Evolutionary conservation across 2,113 vertebrate species (phyloP).

Genomic region (Centrocercus urophasianus): DNA sequence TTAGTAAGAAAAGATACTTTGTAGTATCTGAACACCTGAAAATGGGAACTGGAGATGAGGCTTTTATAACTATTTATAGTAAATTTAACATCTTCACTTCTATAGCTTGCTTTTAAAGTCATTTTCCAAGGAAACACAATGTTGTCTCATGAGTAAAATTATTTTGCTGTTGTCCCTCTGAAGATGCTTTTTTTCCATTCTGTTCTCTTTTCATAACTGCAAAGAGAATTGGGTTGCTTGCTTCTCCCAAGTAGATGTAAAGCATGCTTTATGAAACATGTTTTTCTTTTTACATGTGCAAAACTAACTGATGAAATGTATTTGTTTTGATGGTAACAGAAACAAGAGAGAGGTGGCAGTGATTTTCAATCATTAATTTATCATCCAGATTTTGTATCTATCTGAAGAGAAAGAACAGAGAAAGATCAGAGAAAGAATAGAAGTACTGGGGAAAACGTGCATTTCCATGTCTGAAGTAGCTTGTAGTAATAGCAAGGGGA

Average conservation of each 20-base stretch:
- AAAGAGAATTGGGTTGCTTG: background rate
- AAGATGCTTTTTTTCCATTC: background rate
- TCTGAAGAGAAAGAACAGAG: background rate
- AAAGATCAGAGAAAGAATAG: background rate
- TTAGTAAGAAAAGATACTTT: background rate
- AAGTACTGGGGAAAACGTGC: background rate
- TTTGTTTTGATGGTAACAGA: background rate
- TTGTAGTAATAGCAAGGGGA: background rate
- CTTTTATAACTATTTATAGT: background rate
- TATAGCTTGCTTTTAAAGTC: background rate
- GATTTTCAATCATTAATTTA: conserved; percentile 9
- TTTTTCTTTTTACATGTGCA: background rate
- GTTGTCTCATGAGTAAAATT: background rate
- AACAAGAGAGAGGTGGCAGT: background rate
- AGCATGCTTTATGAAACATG: background rate
- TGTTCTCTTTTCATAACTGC: background rate
- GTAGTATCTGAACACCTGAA: background rate
- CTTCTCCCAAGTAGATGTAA: background rate
- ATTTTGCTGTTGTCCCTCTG: background rate
- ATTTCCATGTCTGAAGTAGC: background rate
- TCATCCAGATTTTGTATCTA: background rate
- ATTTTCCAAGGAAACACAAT: background rate
- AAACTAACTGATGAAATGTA: background rate
- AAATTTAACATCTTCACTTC: background rate
- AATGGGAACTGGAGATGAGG: background rate